Conservation (phyloP, 23 tunicate genomes). For the Clavelina lepadiformis region DNA sequence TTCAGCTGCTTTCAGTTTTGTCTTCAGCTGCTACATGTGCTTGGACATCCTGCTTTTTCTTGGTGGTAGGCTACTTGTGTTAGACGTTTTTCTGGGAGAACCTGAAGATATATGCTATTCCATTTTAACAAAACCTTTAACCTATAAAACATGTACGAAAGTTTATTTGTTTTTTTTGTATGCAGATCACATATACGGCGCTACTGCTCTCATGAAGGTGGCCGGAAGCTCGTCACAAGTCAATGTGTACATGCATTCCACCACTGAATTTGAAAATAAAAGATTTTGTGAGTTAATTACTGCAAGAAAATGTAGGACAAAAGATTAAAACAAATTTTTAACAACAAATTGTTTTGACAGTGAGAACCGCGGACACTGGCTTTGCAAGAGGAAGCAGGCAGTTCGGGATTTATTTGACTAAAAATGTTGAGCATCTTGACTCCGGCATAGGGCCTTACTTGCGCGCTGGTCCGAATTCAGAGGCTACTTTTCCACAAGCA, state of each 20-base stretch:
- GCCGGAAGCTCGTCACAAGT: slow-evolving; percentile 2
- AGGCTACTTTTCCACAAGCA: slow-evolving; percentile 2
- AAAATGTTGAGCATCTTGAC: slow-evolving; percentile 26
- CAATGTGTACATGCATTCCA: slow-evolving; percentile 30
- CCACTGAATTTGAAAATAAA: slow-evolving; percentile 13
- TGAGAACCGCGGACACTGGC: slow-evolving; percentile 12
- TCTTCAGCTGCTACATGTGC: too few relatives aligned
- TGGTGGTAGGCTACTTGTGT: too few relatives aligned
- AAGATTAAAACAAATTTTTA: too few relatives aligned
- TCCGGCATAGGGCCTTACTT: slow-evolving; percentile 49
- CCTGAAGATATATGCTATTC: too few relatives aligned
- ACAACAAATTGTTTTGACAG: too few relatives aligned
- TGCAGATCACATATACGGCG: slow-evolving; percentile 50
- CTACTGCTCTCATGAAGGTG: slow-evolving; percentile 4
- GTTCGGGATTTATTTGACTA: slow-evolving; percentile 40
- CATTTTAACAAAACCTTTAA: too few relatives aligned
- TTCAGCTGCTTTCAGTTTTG: too few relatives aligned
- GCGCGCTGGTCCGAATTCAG: neutral
- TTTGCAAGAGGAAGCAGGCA: slow-evolving; percentile 45
- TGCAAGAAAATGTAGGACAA: too few relatives aligned
- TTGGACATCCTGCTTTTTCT: too few relatives aligned
- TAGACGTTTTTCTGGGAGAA: too few relatives aligned
- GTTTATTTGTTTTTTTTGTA: neutral
- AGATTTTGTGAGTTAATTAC: slow-evolving; percentile 30
- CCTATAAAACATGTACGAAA: too few relatives aligned